Evolutionary conservation across 2,797 vertebrate species (phyloP), one percentile per base, ranked within the genome.

Genomic region (Furcifer pardalis): DNA sequence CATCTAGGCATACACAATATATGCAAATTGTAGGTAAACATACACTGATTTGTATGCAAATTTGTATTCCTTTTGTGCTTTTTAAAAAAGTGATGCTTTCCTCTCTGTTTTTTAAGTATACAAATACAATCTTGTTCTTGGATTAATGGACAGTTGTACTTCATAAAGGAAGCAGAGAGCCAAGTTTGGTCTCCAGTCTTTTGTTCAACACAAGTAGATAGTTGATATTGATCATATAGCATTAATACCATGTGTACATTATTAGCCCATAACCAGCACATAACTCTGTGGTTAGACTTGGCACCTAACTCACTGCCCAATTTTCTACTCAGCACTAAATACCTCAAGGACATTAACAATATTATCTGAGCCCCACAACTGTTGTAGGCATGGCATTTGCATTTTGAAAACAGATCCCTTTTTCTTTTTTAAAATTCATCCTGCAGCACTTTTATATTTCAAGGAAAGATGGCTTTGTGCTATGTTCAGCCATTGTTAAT

Each of bases 401-500:
- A 56, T 68, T 77, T 77, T 72, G 21, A 79, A 79, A 79, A 74
- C 23, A 35, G 73, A 63, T 72, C 40, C 52, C n/a, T n/a, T 46
- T 77, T 25, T 25, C 17, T 68, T 68, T 25, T 44, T 75, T 10
- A 15, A 77, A 56, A 35, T 32, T 2, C 23, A 59, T 37, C 13
- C n/a, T 59, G 68, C 72, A 75, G 75, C 73, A 56, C 17, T 71
- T 87, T 79, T n/a, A n/a, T 5, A 68, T 75, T 66, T 69, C 21
- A 9, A 56, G 78, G 56, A 63, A 84, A 79, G 32, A 46, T 84
- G 19, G 42, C 56, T 73, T 60, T 9, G 66, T 77, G 77, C 44
- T 42, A n/a, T 40, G 21, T 35, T 82, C 66, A 78, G 66, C 17
- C 63, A 49, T 74, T 65, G 66, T 35, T 77, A 82, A 72, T 86